Evolutionary conservation across 2,113 vertebrate species (phyloP).

Genomic region (Pristiophorus japonicus): DNA sequence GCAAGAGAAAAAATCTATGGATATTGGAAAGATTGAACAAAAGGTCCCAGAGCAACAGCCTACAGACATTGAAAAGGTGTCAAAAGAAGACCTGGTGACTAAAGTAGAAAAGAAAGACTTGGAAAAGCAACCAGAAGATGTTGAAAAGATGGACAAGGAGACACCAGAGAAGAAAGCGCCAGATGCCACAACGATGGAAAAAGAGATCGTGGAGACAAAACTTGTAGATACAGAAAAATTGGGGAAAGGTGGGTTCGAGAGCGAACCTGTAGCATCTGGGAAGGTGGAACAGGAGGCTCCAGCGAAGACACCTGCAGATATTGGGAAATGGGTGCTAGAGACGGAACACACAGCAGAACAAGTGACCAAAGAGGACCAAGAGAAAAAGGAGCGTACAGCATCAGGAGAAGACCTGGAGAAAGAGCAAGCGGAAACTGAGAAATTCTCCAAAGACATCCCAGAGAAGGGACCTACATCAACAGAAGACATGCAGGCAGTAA

Average conservation of each 20-base stretch:
- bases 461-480: constrained; percentile 59
- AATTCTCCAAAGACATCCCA: constrained; percentile 46
- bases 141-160: not conserved
- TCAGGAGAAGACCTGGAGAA: constrained; percentile 47
- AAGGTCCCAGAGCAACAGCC: not conserved
- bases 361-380: constrained; percentile 44
- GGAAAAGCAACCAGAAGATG: not conserved
- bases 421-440: constrained; percentile 32
- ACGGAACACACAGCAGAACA: not conserved
- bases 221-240: not conserved
- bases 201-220: not conserved
- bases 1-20: too few species aligned
- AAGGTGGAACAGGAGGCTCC: not conserved
- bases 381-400: not conserved
- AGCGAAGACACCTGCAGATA: not conserved
- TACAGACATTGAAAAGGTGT: not conserved
- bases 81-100: not conserved
- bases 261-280: not conserved
- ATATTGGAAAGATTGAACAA: not conserved
- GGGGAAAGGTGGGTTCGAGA: not conserved
- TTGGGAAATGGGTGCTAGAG: not conserved
- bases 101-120: not conserved
- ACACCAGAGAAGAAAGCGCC: not conserved
- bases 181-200: not conserved
- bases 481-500: constrained; percentile 33